These are phyloP conservation scores for Sylvilagus floridanus DNA, from an alignment of 2,797 vertebrate species.

Conservation along the genomic window DNA sequence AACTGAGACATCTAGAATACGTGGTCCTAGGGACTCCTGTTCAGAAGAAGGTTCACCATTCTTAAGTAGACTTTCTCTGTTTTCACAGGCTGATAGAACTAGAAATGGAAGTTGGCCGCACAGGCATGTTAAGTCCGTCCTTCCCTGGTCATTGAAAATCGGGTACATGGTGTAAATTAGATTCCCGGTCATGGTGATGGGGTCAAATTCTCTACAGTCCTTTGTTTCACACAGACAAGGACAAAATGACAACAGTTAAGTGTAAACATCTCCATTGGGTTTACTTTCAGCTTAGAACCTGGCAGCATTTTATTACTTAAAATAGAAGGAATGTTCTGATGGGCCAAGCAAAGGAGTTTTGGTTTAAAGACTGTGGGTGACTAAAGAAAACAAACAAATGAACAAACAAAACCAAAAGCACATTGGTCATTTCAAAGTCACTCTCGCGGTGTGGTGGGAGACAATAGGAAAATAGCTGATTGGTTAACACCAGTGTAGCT, in stretches of 20 bases:
- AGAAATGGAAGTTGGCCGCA: conserved; percentile 32
- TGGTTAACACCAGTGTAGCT: neutral
- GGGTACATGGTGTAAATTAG: neutral
- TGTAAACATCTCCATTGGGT: neutral
- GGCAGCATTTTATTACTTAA: neutral
- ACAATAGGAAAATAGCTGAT: neutral
- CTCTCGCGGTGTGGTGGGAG: neutral
- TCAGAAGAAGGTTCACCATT: neutral
- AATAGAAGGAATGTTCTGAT: neutral
- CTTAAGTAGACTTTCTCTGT: conserved; percentile 33
- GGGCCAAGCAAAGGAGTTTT: neutral
- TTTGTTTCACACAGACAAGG: neutral
- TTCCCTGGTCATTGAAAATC: neutral
- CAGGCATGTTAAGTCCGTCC: neutral
- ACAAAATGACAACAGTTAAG: neutral
- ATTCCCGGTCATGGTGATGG: neutral
- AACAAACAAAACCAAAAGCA: neutral
- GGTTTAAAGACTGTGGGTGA: neutral
- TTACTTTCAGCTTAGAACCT: neutral
- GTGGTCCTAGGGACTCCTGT: neutral
- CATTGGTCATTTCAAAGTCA: neutral
- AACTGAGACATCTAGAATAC: neutral
- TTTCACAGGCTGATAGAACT: neutral
- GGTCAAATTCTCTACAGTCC: neutral
- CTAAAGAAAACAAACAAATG: neutral